These are phyloP conservation scores for Sphenodon punctatus DNA, from an alignment of 2,797 vertebrate species.

Conservation along the genomic window DNA sequence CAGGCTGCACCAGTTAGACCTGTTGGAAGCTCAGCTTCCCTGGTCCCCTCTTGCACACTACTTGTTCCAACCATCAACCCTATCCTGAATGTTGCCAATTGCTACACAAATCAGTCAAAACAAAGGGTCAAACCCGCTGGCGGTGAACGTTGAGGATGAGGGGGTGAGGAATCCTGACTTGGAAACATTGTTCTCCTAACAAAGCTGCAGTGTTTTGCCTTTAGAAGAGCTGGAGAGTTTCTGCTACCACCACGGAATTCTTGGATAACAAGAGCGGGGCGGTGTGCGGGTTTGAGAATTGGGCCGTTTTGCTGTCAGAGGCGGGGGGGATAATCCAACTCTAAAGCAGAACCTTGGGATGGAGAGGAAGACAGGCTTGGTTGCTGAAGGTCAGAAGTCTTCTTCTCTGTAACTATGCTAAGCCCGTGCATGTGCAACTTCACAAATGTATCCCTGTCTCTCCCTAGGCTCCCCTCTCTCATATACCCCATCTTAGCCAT, in stretches of 20 bases:
- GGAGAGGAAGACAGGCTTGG: too few species aligned
- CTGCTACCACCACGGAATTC: conserved; percentile 27
- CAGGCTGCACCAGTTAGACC: rapidly evolving
- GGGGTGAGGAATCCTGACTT: conserved; percentile 42
- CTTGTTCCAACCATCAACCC: rapidly evolving
- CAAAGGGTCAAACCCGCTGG: not conserved
- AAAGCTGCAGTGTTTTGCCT: conserved; percentile 28
- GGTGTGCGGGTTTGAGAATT: rapidly evolving
- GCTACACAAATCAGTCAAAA: rapidly evolving
- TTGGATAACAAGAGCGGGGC: not conserved
- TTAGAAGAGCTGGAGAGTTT: not conserved
- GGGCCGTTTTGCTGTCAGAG: rapidly evolving
- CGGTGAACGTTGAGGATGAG: not conserved
- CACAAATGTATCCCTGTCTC: too few species aligned
- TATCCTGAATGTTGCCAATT: rapidly evolving
- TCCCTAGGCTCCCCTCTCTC: too few species aligned
- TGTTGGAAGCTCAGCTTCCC: rapidly evolving
- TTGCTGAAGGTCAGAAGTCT: too few species aligned
- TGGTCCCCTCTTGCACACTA: rapidly evolving
- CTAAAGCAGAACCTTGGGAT: rapidly evolving
- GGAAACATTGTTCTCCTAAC: not conserved
- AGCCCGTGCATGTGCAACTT: too few species aligned
- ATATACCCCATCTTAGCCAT: too few species aligned
- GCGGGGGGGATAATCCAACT: too few species aligned
- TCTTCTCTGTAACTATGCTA: too few species aligned